Conservation (phyloP, 2,797 vertebrate species). For the Pseudomugil tenellus region DNA sequence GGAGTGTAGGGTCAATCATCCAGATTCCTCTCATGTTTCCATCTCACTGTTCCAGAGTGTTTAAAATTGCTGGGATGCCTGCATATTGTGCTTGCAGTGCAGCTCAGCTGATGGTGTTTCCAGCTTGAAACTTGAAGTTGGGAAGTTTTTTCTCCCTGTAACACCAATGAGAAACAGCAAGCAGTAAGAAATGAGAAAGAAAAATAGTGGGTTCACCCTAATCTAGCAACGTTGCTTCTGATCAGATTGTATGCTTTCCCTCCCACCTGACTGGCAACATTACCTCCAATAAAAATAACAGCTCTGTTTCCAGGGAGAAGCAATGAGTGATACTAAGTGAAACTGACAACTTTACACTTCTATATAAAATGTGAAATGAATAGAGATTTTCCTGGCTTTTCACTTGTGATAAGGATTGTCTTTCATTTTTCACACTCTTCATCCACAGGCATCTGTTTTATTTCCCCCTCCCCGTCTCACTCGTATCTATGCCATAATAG, state of each 20-base stretch:
- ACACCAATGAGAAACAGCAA: conserved; percentile 23
- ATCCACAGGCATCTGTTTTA: conserved; percentile 5
- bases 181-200: conserved; percentile 22
- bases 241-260: conserved; percentile 50
- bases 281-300: conserved; percentile 50
- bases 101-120: conserved; percentile 34
- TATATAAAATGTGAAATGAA: conserved; percentile 57
- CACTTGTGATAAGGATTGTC: conserved; percentile 26
- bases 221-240: conserved; percentile 18
- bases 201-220: conserved; percentile 2
- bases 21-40: conserved; percentile 80
- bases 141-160: conserved; percentile 18
- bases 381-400: conserved; percentile 35
- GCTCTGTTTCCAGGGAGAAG: conserved; percentile 42
- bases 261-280: conserved; percentile 63
- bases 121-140: conserved; percentile 26
- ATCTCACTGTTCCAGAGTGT: conserved; percentile 60
- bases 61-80: conserved; percentile 77
- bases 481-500: conserved; percentile 13
- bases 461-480: conserved; percentile 7
- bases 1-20: conserved; percentile 66
- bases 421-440: conserved; percentile 21
- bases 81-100: conserved; percentile 36
- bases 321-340: conserved; percentile 50
- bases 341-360: conserved; percentile 64